These are phyloP conservation scores for Agrypnus murinus DNA, from an alignment of 2,888 invertebrate genomes.

Conservation along the genomic window DNA sequence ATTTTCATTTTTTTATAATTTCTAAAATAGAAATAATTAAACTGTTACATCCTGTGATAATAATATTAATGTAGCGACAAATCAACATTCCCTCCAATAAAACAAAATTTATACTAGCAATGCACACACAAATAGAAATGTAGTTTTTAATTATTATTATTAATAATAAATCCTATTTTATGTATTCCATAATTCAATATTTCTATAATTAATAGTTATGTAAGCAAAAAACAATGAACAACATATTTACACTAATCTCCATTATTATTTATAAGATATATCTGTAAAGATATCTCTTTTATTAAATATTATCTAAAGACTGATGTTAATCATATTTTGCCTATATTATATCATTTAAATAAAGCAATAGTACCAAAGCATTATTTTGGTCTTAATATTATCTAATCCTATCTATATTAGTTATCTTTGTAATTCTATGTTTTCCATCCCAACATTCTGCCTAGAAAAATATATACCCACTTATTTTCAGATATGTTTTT, in stretches of 20 bases:
- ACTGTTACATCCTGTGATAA: no score
- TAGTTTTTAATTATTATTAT: no score
- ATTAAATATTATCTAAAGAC: constrained; percentile 25
- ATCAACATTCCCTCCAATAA: background rate
- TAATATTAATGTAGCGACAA: constrained; percentile 8
- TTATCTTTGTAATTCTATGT: constrained; percentile 4
- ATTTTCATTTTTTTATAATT: no score
- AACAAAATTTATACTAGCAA: constrained; percentile 32
- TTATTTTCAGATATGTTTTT: constrained; percentile 66
- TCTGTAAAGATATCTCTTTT: constrained; percentile 16
- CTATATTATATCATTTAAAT: constrained; percentile 58
- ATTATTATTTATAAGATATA: constrained; percentile 30
- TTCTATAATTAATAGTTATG: constrained; percentile 24
- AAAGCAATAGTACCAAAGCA: constrained; percentile 72
- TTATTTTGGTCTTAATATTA: constrained; percentile 59
- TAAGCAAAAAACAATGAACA: constrained; percentile 45
- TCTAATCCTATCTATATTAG: no score
- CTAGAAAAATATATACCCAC: constrained; percentile 70
- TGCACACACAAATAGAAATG: constrained; percentile 28
- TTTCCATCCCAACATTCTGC: constrained; percentile 52
- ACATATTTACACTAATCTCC: constrained; percentile 45
- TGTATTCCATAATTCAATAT: constrained; percentile 28
- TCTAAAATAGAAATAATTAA: no score
- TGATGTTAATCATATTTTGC: constrained; percentile 27
- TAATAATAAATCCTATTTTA: constrained; percentile 13